Base-by-base conservation (phyloP, 2,888 invertebrate genomes). In the Arrhopalites spinosus region DNA sequence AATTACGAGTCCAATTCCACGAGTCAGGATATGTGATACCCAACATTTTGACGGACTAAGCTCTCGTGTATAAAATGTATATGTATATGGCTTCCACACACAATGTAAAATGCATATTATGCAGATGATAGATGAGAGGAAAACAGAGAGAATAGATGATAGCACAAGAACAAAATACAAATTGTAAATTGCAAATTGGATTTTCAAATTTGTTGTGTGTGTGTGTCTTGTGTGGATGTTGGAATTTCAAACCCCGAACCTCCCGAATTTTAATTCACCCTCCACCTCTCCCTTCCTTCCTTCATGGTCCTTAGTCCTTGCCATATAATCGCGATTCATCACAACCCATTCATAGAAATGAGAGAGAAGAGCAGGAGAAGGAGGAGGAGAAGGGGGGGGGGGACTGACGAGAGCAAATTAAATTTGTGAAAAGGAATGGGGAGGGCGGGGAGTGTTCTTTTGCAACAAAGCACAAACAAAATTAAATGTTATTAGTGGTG, bases 401-500 rank as follows among this genome's bases (percentile, higher is more conserved):
- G 50, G 15, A 7, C 8, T 23, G 25, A 59, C n/a, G 59, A 3
- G 59, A 27, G 59, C 59, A 59, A 59, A 59, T 59, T 59, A 59
- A 59, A 59, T 59, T n/a, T 59, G 59, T 59, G 59, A 59, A 59
- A 23, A 25, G 25, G 25, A n/a, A n/a, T n/a, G 36, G 36, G 36
- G 36, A 36, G 36, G 36, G 36, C 3, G 36, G 36, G 36, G 11
- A 11, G 11, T 7, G 11, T 11, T 25, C 59, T 23, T 23, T 13
- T 25, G 5, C 25, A 59, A 59, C 59, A 59, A 59, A 59, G 59
- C 25, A 59, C 25, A 59, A 59, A 59, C 59, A 59, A 59, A 36
- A 59, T 59, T 59, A 59, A 59, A 59, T 59, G 59, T 59, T 59
- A 59, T 59, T 59, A 59, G 59, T 59, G 25, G 25, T 13, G 13